Percentiles rank a stretch among this genome's conserved stretches.
Evolutionary conservation across 2,113 vertebrate genomes (phyloP).

Genomic region (Chaenocephalus aceratus): DNA sequence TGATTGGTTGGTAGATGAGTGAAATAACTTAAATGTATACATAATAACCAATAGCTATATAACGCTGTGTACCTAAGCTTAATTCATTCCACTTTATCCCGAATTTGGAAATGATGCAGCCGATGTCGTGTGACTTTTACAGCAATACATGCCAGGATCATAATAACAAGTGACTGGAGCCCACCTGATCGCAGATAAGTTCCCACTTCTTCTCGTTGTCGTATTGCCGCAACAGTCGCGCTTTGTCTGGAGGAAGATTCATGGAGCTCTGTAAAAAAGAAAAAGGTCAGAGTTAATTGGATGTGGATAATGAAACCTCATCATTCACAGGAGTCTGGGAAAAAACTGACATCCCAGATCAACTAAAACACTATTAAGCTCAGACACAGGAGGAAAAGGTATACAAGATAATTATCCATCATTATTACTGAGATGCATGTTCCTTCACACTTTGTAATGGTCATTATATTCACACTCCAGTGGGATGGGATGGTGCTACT

Average conservation of each 20-base stretch:
- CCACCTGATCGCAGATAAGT: slow-evolving; percentile 98
- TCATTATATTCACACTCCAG: too few species aligned
- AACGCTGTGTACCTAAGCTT: neutral
- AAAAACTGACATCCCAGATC: slow-evolving; percentile 10
- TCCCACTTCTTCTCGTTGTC: slow-evolving; percentile 99
- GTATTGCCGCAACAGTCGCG: slow-evolving; percentile 94
- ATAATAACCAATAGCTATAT: neutral
- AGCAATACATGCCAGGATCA: neutral
- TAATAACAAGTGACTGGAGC: neutral
- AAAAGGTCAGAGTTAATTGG: slow-evolving; percentile 48
- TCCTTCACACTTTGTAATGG: neutral
- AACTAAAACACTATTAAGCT: neutral
- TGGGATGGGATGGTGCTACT: neutral
- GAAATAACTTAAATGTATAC: neutral
- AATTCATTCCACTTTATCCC: neutral
- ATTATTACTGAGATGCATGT: neutral
- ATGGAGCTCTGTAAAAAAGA: slow-evolving; percentile 91
- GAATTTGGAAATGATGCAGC: neutral
- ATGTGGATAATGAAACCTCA: slow-evolving; percentile 33
- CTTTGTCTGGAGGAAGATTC: slow-evolving; percentile 99
- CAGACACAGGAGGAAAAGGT: neutral
- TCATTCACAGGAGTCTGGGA: slow-evolving; percentile 6
- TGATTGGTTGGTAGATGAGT: neutral
- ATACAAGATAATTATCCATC: neutral
- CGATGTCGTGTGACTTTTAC: neutral